These are phyloP conservation scores for Malachius bipustulatus DNA, from an alignment of 2,888 invertebrate species.

Conservation along the genomic window DNA sequence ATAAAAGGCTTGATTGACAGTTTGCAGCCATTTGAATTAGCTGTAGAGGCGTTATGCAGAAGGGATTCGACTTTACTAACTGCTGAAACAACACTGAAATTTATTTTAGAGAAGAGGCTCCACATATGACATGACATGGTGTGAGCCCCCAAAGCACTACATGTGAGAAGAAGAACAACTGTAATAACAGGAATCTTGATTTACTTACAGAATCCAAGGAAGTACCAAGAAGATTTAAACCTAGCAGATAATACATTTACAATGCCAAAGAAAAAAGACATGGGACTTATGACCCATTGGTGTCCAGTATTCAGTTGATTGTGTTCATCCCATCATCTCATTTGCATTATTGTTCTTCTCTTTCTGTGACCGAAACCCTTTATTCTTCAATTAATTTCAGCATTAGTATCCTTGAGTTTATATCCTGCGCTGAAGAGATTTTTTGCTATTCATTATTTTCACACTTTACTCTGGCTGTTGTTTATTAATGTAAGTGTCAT, in stretches of 20 bases:
- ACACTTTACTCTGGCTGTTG: too few relatives aligned
- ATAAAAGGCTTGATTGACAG: slow-evolving; percentile 7
- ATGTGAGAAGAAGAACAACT: too few relatives aligned
- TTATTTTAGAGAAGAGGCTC: slow-evolving; percentile 11
- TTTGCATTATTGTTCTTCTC: too few relatives aligned
- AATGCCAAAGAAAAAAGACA: slow-evolving; percentile 2
- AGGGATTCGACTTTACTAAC: slow-evolving; percentile 12
- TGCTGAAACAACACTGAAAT: slow-evolving; percentile 14
- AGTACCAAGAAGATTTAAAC: slow-evolving; percentile 3
- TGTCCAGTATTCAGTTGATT: too few relatives aligned
- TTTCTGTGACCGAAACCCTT: too few relatives aligned
- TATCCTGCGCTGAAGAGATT: too few relatives aligned
- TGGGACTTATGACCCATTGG: too few relatives aligned
- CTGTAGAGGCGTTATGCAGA: slow-evolving; percentile 10
- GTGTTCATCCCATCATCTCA: too few relatives aligned
- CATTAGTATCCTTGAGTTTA: too few relatives aligned
- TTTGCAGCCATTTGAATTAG: slow-evolving; percentile 6
- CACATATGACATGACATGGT: slow-evolving; percentile 2
- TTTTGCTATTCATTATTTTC: too few relatives aligned
- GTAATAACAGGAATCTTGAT: slow-evolving; percentile 2
- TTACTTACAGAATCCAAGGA: slow-evolving; percentile 1
- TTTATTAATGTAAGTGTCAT: too few relatives aligned
- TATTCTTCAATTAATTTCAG: too few relatives aligned
- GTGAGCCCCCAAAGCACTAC: neutral
- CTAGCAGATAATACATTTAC: slow-evolving; percentile 1